Evolutionary conservation across 2,797 vertebrate genomes (phyloP), one percentile per base, ranked within the genome.

Genomic region (Garrulus glandarius): DNA sequence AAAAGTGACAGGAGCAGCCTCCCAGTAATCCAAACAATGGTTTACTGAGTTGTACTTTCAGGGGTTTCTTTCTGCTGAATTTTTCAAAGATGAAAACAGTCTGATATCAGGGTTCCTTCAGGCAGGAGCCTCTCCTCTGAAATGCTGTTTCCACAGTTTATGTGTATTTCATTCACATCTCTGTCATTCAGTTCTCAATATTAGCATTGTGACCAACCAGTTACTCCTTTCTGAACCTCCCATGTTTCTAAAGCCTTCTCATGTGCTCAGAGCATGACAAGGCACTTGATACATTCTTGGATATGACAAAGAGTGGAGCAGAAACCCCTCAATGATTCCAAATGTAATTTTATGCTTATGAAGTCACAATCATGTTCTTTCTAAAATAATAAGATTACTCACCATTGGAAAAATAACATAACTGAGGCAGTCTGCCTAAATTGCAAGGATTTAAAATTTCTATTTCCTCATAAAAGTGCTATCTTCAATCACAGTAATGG

Each of bases 361-460:
- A 59, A 84, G 23, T 79, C 49, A 63, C 12, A 84, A 29, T 34
- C 13, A 22, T 4, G 1, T 32, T 69, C 23, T 27, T 79, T 79
- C 27, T 80, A 49, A 59, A 59, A 56, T 63, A 52, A 15, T 18
- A 16, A 63, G 43, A 84, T 80, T 89, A 95, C 94, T 88, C 83
- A 86, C 75, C 67, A 65, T 34, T 95, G 77, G 60, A 84, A 59
- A 44, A 89, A 19, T 75, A 92, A 47, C 23, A 9, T 91, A 93
- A 93, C 76, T 81, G 79, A 86, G 76, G 84, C 37, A 84, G 49
- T 39, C 36, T 84, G 72, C 39, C 74, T 80, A 72, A 82, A 81
- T 84, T 64, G 78, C 53, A 24, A 55, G 17, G 72, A 86, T 80
- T 94, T 83, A 83, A 95, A 93, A 92, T 59, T 83, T 91, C n/a